phyloP scores from a whole-genome alignment of 2,113 vertebrate genomes.

The Triplophysa tibetana region DNA sequence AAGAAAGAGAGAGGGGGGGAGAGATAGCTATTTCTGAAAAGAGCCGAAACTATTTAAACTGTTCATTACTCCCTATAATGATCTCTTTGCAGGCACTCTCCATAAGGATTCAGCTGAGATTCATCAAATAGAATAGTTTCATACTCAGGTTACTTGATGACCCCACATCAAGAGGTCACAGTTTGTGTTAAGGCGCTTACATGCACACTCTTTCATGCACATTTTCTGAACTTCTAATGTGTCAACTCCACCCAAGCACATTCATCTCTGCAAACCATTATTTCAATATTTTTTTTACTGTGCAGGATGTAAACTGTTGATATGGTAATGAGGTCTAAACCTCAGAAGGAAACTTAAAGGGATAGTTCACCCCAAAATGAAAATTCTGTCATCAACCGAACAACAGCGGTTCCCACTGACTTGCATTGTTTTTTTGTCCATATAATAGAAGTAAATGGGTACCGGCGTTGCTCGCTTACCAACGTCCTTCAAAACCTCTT shows the following conservation, averaged over 20 bases:
- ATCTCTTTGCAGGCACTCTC: background rate
- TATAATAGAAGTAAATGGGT: too few relatives aligned
- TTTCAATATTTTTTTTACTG: constrained; percentile 1
- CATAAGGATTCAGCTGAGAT: background rate
- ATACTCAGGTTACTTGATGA: constrained; percentile 13
- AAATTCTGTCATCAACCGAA: too few relatives aligned
- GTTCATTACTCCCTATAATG: background rate
- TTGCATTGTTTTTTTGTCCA: too few relatives aligned
- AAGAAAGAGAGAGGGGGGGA: background rate
- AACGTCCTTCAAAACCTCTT: too few relatives aligned
- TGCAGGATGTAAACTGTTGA: background rate
- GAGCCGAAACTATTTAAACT: background rate
- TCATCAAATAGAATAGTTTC: background rate
- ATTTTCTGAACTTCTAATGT: constrained; percentile 13
- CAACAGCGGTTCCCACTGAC: too few relatives aligned
- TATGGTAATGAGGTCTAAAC: too few relatives aligned
- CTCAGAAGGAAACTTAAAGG: background rate
- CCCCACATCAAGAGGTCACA: background rate
- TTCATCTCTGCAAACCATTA: background rate
- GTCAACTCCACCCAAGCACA: constrained; percentile 35
- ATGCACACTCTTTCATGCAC: constrained; percentile 16
- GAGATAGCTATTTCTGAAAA: background rate
- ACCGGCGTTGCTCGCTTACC: too few relatives aligned
- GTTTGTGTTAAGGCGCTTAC: constrained; percentile 19
- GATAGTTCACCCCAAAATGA: too few relatives aligned